phyloP scores from a whole-genome alignment of 2,797 vertebrate species.

The Danio aesculapii region DNA sequence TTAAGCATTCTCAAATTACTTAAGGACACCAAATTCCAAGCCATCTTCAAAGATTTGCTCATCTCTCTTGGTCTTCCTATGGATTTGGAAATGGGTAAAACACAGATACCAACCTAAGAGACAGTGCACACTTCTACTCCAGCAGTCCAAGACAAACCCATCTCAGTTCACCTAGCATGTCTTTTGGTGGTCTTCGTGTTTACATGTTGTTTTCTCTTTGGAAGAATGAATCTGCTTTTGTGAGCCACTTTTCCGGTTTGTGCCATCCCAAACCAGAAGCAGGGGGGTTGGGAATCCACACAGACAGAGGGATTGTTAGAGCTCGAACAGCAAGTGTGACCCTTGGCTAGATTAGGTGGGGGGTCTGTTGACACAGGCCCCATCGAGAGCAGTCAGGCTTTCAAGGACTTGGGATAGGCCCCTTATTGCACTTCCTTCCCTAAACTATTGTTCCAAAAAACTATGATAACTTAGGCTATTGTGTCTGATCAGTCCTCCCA shows the following conservation, averaged over 20 bases:
- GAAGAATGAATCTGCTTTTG: conserved; percentile 53
- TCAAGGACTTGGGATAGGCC: conserved; percentile 62
- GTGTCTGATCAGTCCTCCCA: conserved; percentile 40
- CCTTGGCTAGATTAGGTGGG: conserved; percentile 51
- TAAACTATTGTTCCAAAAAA: conserved; percentile 65
- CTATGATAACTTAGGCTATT: conserved; percentile 45
- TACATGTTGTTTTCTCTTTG: conserved; percentile 43
- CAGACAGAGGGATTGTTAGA: conserved; percentile 12
- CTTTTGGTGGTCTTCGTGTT: conserved; percentile 50
- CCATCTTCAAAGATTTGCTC: neutral
- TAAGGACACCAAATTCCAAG: conserved; percentile 18
- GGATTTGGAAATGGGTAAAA: neutral
- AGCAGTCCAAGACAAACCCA: conserved; percentile 48
- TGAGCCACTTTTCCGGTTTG: conserved; percentile 49
- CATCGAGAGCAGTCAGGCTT: conserved; percentile 52
- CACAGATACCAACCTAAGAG: neutral
- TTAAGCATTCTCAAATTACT: conserved; percentile 23
- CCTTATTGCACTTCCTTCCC: conserved; percentile 68
- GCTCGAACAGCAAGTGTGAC: conserved; percentile 44
- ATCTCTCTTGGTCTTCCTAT: neutral
- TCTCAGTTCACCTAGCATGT: conserved; percentile 43
- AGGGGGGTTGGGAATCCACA: neutral
- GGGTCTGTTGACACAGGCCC: conserved; percentile 63
- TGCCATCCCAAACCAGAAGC: conserved; percentile 30
- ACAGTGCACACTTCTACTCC: conserved; percentile 38